These are phyloP conservation scores for Gallinago nigripennis DNA, from an alignment of 2,797 vertebrate species.

Conservation along the genomic window DNA sequence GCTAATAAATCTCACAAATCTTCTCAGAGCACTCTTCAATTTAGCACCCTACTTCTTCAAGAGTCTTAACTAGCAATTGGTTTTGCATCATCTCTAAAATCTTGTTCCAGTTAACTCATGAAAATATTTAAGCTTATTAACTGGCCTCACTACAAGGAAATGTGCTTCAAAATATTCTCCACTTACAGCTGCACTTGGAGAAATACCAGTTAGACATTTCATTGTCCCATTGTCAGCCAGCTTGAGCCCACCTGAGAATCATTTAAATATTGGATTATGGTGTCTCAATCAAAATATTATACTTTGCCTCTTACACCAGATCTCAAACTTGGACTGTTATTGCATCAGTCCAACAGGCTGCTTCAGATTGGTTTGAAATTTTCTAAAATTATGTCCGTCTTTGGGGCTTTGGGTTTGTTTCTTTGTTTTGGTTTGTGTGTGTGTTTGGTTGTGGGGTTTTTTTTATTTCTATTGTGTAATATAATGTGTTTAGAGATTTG, in stretches of 20 bases:
- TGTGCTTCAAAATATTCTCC: neutral
- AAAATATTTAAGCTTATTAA: slow-evolving; percentile 2
- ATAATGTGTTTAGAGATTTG: neutral
- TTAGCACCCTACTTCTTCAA: neutral
- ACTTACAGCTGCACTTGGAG: neutral
- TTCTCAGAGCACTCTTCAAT: neutral
- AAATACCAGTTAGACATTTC: neutral
- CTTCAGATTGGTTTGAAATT: neutral
- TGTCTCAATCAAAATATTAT: neutral
- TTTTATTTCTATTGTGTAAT: neutral
- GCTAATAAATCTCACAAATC: slow-evolving; percentile 12
- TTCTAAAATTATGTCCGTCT: neutral
- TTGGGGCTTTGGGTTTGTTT: neutral
- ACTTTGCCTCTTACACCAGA: neutral
- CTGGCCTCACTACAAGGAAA: neutral
- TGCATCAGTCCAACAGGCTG: neutral
- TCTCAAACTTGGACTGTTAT: neutral
- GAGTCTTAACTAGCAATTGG: neutral
- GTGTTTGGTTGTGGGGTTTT: neutral
- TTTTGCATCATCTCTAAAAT: slow-evolving; percentile 14
- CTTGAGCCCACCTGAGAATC: neutral
- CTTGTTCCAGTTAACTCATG: neutral
- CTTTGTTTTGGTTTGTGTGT: neutral
- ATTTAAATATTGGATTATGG: neutral
- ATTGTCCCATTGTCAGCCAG: neutral